Base-by-base conservation (phyloP, 2,888 invertebrate genomes). In the Drosophila buzzatii region DNA sequence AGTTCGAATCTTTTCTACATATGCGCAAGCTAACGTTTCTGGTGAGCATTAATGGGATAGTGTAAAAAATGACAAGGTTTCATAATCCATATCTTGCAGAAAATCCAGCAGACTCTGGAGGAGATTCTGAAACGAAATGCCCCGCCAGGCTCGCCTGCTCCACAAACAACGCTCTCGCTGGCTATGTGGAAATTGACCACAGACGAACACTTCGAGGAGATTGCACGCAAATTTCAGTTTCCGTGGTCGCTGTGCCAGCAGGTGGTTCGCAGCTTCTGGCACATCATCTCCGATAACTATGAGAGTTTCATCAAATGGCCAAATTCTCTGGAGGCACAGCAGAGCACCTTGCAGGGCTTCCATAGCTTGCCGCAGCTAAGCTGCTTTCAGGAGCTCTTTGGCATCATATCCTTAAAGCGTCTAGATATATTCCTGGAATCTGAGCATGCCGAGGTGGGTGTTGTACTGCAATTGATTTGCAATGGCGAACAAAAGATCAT, bases 291-390 rank as follows among this genome's bases (percentile, higher is more conserved):
- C 0, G 90, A 91, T 39, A 92, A 92, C 70, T 91, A 91, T 35
- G 90, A 91, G 57, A 83, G 82, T n/a, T 92, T 92, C 37, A 92
- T 92, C 14, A 92, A 91, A 66, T 93, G 92, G 92, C 92, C 92
- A 4, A 91, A 88, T 27, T 89, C 90, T 0, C 70, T 91, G 37
- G 77, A 80, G 16, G 83, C 90, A 0, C 91, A 91, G 62, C 82
- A 89, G 18, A 66, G 59, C 20, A 91, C 91, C 0, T 61, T 92
- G 39, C 68, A 70, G 4, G 89, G 85, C 3, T 91, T 91, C 39
- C 84, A 85, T 16, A 49, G 60, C 9, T 51, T 84, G 42, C 62
- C 85, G 1, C 66, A 75, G 18, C 66, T 91, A 1, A 79, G 76
- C 20, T 76, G 80, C 47, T 92, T 92, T n/a, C 76, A 71, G 0